phyloP scores from a whole-genome alignment of 2,888 invertebrate genomes.

The Galerucella nymphaeae region DNA sequence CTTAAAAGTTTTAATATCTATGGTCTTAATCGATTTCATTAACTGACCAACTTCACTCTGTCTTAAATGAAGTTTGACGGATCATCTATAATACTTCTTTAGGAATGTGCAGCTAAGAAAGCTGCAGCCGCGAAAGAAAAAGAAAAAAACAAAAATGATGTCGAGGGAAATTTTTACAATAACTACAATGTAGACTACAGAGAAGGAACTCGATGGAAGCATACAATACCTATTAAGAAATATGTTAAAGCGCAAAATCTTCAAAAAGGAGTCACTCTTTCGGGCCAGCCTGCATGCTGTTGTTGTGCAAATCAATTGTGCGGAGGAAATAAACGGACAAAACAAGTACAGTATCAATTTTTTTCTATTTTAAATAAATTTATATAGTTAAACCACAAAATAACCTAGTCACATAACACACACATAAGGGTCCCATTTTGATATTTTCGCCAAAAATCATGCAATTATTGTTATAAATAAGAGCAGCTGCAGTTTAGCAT shows the following conservation, averaged over 20 bases:
- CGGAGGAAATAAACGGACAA: neutral
- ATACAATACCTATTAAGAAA: neutral
- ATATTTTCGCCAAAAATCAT: no score
- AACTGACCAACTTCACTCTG: no score
- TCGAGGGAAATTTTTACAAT: slow-evolving; percentile 3
- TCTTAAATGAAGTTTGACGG: no score
- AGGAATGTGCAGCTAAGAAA: neutral
- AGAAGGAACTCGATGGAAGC: neutral
- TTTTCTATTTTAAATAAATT: no score
- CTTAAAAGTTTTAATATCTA: no score
- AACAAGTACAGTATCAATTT: neutral
- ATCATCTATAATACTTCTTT: neutral
- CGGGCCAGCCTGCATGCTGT: neutral
- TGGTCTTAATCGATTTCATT: no score
- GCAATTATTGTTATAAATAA: no score
- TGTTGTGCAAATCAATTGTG: neutral
- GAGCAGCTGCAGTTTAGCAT: no score
- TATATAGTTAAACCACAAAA: no score
- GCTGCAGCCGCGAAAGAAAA: neutral
- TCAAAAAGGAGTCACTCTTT: neutral
- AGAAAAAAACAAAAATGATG: neutral
- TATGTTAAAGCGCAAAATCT: neutral
- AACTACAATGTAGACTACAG: slow-evolving; percentile 9
- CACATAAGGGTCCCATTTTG: no score
- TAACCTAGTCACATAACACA: no score